Evolutionary conservation across 2,888 invertebrate genomes (phyloP), one percentile per base, ranked within the genome.

Genomic region (Amblyteles armatorius): DNA sequence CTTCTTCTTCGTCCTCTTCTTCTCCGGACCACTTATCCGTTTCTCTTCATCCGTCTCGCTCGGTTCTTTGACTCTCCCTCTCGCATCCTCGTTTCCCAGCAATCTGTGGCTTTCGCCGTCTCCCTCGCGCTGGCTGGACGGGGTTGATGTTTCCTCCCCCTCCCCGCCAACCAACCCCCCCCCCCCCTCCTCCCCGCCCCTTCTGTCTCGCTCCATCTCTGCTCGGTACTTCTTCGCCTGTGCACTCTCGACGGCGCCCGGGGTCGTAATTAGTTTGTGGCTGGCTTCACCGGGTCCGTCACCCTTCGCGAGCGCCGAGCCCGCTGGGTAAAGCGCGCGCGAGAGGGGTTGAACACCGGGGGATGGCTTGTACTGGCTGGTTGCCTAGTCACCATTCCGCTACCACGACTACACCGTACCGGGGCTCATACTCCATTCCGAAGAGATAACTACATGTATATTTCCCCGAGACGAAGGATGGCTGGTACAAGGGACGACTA

Each of bases 251-350:
- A 88, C 89, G 89, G 89, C 90, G 90, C 92, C 89, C 86, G 84
- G 85, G 91, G 91, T 91, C 88, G 92, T 91, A 91, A 91, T 91
- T 91, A 92, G 91, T 91, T 91, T 92, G 91, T 88, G 91, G 88
- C 83, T 88, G 87, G 91, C 90, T 91, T 92, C 90, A 87, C 86
- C 88, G 87, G 86, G 88, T 90, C 91, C 88, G 88, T 91, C 90
- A 88, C 88, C 88, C 90, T 80, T 81, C 86, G 73, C 29, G 44
- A 67, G 55, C 36, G 78, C 44, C 44, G 33, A 22, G 72, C 57
- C 79, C 79, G 72, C 57, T 78, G 60, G 57, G 65, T 16, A 40
- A 36, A 52, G 22, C 73, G 3, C 19, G 69, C 13, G 69, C 65
- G 65, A 76, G 79, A 55, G 60, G 65, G 78, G 79, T 55, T 44